A percentile compares a stretch with the other conserved stretches of the same genome.
These are phyloP conservation scores for Aphaenogaster floridana DNA, from an alignment of 1,140 invertebrate species.

Conservation along the genomic window DNA sequence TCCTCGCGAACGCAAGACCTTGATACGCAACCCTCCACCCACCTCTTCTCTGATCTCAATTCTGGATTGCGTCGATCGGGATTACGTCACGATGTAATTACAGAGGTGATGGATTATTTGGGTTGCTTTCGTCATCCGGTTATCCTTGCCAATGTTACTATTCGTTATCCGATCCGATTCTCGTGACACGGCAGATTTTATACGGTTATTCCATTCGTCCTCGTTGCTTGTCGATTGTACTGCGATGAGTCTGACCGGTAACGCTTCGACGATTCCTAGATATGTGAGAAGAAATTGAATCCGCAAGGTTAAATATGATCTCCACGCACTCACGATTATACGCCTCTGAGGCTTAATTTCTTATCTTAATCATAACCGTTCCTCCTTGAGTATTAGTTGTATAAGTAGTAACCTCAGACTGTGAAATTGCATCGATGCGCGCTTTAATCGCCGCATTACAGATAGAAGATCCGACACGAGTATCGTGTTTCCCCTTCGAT, in stretches of 20 bases:
- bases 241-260: not conserved
- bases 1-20: slow-evolving; percentile 36
- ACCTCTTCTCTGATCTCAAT: slow-evolving; percentile 1
- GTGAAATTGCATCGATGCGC: slow-evolving; percentile 10
- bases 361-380: slow-evolving; percentile 23
- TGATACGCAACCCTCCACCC: slow-evolving; percentile 42
- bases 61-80: slow-evolving; percentile 21
- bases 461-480: not conserved
- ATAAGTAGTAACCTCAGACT: not conserved
- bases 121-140: slow-evolving; percentile 17
- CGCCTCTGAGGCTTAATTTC: slow-evolving; percentile 5
- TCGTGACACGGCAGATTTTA: slow-evolving; percentile 24
- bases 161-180: not conserved
- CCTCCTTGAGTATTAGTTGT: not conserved
- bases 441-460: slow-evolving; percentile 12
- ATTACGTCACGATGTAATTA: slow-evolving; percentile 58
- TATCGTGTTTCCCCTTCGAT: slow-evolving; percentile 18
- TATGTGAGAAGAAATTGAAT: slow-evolving; percentile 60
- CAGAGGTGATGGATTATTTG: slow-evolving; percentile 26
- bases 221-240: not conserved
- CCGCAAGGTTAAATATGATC: slow-evolving; percentile 50
- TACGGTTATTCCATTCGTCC: not conserved
- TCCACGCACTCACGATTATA: not conserved
- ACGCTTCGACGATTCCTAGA: slow-evolving; percentile 43
- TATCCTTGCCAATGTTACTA: slow-evolving; percentile 18